Conservation (phyloP, 2,797 vertebrate genomes). For the Schizothorax lantsangensis region DNA sequence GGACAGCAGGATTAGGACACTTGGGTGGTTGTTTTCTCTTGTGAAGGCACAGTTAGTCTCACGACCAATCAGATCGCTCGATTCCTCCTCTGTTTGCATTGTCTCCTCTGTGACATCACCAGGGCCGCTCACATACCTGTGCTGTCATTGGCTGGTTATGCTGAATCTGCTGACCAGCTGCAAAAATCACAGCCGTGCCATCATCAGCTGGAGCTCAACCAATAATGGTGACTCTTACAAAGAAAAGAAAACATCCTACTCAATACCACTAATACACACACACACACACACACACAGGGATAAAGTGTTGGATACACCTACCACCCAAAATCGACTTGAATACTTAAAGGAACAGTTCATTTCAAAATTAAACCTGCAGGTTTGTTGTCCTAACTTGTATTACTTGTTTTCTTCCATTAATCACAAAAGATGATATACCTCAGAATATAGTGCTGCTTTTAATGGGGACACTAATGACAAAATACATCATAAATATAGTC, state of each 20-base stretch:
- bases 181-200: slow-evolving; percentile 80
- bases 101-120: slow-evolving; percentile 76
- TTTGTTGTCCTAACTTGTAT: neutral
- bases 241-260: slow-evolving; percentile 74
- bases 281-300: slow-evolving; percentile 35
- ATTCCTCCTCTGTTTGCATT: slow-evolving; percentile 71
- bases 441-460: neutral
- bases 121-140: slow-evolving; percentile 54
- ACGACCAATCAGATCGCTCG: slow-evolving; percentile 66
- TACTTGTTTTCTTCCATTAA: neutral
- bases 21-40: slow-evolving; percentile 72
- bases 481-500: neutral
- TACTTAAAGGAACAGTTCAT: neutral
- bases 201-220: slow-evolving; percentile 76
- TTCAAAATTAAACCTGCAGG: neutral
- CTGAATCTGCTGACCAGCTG: slow-evolving; percentile 76
- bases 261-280: slow-evolving; percentile 29
- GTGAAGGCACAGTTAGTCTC: slow-evolving; percentile 66
- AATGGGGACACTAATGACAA: neutral
- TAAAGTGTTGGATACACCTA: neutral
- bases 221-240: slow-evolving; percentile 69
- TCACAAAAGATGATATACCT: neutral
- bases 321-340: neutral
- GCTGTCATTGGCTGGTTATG: slow-evolving; percentile 65
- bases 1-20: slow-evolving; percentile 72